These are phyloP conservation scores for Oscheius sp. DNA, from an alignment of 2,888 invertebrate species.

Conservation along the genomic window DNA sequence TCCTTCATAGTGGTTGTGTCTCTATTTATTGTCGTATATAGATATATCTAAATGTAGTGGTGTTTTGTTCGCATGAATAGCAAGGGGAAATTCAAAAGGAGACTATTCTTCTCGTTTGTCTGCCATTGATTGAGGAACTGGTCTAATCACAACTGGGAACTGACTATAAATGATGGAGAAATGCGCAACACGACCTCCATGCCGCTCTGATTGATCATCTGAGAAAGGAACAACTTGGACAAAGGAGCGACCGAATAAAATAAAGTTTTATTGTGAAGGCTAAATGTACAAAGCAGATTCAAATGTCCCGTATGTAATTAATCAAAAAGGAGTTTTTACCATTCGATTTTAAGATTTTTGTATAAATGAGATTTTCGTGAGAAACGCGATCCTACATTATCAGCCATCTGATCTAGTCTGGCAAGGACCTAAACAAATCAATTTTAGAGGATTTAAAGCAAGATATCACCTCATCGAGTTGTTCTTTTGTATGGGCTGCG, in stretches of 20 bases:
- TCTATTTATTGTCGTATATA: background rate
- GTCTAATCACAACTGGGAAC: background rate
- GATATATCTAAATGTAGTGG: no score
- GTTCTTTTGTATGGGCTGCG: constrained; percentile 90
- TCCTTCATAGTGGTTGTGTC: background rate
- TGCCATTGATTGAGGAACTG: background rate
- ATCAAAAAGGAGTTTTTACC: no score
- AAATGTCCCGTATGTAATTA: no score
- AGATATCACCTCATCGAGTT: constrained; percentile 78
- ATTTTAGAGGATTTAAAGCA: background rate
- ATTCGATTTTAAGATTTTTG: constrained; percentile 59
- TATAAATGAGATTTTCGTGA: constrained; percentile 62
- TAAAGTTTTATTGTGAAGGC: no score
- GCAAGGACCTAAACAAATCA: constrained; percentile 41
- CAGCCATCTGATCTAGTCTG: constrained; percentile 59
- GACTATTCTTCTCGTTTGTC: background rate
- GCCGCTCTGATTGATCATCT: no score
- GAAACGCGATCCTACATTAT: constrained; percentile 53
- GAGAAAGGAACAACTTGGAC: no score
- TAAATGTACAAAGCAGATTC: no score
- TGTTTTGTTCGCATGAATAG: no score
- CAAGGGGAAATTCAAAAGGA: no score
- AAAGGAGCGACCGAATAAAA: no score
- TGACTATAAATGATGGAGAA: background rate
- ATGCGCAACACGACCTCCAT: no score